Evolutionary conservation across 2,113 vertebrate genomes (phyloP).

Genomic region (Cinclus mexicanus): DNA sequence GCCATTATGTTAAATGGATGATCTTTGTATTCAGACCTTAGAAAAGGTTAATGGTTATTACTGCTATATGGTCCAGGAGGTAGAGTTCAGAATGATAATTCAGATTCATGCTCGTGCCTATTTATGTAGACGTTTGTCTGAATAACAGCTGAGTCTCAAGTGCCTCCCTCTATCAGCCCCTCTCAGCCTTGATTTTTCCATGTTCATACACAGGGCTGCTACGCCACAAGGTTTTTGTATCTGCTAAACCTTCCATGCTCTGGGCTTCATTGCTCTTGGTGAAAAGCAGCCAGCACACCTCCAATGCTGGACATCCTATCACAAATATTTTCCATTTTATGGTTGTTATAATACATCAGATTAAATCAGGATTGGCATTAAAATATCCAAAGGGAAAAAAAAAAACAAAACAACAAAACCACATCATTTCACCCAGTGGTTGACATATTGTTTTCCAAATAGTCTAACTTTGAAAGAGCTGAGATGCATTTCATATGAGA

Average conservation of each 20-base stretch:
- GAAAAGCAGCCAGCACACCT: neutral
- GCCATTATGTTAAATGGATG: neutral
- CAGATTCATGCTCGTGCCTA: neutral
- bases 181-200: neutral
- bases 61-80: neutral
- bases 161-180: neutral
- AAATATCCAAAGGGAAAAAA: neutral
- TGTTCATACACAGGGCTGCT: neutral
- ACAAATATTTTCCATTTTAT: neutral
- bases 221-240: neutral
- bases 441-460: neutral
- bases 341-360: neutral
- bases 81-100: slow-evolving; percentile 6
- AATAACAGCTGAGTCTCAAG: neutral
- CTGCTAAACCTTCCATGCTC: neutral
- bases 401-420: fast-evolving
- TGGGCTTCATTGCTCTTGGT: neutral
- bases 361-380: neutral
- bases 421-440: fast-evolving
- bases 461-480: neutral
- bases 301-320: neutral
- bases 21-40: slow-evolving; percentile 19
- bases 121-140: neutral
- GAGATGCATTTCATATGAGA: neutral
- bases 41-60: slow-evolving; percentile 53